These are phyloP conservation scores for Limosa lapponica DNA, from an alignment of 2,797 vertebrate species.

Conservation along the genomic window DNA sequence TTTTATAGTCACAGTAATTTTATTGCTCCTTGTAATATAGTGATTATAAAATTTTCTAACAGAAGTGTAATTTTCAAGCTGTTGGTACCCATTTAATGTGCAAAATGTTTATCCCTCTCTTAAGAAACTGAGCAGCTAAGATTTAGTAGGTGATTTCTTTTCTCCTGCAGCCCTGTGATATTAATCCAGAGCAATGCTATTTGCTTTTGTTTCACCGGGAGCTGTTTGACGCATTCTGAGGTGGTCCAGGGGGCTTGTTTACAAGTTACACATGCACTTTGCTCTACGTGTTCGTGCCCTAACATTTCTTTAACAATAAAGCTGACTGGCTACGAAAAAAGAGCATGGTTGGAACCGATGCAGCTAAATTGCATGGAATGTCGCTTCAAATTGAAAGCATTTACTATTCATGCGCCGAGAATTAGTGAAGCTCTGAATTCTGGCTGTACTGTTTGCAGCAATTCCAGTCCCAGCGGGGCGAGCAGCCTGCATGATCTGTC, in stretches of 20 bases:
- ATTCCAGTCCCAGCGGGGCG: not conserved
- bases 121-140: not conserved
- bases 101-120: not conserved
- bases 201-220: not conserved
- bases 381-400: not conserved
- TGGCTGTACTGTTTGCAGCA: not conserved
- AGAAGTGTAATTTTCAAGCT: constrained; percentile 23
- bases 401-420: not conserved
- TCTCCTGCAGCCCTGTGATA: not conserved
- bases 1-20: not conserved
- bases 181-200: not conserved
- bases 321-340: not conserved
- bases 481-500: not conserved
- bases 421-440: not conserved
- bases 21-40: not conserved
- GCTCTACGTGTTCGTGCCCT: not conserved
- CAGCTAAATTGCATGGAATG: not conserved
- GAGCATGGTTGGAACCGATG: not conserved
- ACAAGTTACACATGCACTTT: not conserved
- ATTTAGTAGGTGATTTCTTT: not conserved
- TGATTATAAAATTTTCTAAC: not conserved
- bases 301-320: not conserved
- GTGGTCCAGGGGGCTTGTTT: not conserved
- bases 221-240: not conserved
- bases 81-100: not conserved